phyloP scores from a whole-genome alignment of 1,140 invertebrate genomes.

The Drosophila micromelanica region DNA sequence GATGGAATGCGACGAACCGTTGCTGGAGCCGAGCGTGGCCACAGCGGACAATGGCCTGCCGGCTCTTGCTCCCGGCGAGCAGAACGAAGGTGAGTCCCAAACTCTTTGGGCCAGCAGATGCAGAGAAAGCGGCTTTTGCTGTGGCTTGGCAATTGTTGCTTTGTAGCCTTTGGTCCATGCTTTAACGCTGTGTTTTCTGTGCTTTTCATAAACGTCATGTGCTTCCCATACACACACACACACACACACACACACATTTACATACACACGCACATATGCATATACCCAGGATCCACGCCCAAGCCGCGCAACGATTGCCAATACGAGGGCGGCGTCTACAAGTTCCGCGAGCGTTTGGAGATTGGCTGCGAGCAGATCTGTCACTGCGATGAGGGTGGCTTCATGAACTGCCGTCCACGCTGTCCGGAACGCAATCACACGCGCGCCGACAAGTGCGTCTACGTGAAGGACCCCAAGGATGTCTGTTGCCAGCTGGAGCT shows the following conservation, averaged over 20 bases:
- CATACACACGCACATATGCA: conserved; percentile 21
- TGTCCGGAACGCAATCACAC: conserved; percentile 81
- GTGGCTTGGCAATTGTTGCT: conserved; percentile 18
- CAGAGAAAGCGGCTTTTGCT: conserved; percentile 17
- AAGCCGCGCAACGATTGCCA: conserved; percentile 87
- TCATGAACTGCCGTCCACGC: conserved; percentile 77
- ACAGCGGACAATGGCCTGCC: conserved; percentile 29
- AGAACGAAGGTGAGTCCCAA: conserved; percentile 59
- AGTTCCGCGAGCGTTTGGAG: conserved; percentile 89
- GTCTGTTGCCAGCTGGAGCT: conserved; percentile 92
- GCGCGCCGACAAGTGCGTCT: conserved; percentile 88
- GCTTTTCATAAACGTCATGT: conserved; percentile 58
- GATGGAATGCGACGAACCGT: conserved; percentile 85
- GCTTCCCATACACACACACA: conserved; percentile 34
- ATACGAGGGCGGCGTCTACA: conserved; percentile 90
- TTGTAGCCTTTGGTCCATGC: conserved; percentile 45
- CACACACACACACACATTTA: conserved; percentile 8
- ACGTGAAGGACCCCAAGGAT: conserved; percentile 90
- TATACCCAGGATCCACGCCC: conserved; percentile 49
- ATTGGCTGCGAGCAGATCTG: conserved; percentile 92
- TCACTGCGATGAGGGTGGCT: conserved; percentile 89
- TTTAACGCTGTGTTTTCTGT: conserved; percentile 61
- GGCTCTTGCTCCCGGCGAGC: conserved; percentile 12
- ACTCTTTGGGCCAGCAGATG: background rate
- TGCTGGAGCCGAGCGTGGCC: conserved; percentile 58